Evolutionary conservation across 2,888 invertebrate genomes (phyloP), one percentile per base, ranked within the genome.

Genomic region (Exephanes ischioxanthus): DNA sequence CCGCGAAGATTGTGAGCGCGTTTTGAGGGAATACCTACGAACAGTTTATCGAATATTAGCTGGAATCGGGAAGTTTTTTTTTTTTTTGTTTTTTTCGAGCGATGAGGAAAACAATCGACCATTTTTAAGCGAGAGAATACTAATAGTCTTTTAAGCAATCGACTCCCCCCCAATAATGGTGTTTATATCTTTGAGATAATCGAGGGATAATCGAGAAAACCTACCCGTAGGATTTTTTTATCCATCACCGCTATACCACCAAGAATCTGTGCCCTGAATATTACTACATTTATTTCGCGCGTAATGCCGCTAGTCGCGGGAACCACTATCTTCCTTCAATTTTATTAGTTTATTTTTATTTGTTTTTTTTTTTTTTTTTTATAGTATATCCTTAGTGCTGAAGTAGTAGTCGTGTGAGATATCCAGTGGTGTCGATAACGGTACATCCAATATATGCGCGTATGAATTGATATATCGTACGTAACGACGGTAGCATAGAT

Each of bases 41-140:
- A 87, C 91, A 92, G 90, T 92, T 92, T 91, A 89, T 90, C 71
- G 71, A 72, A 87, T 89, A 90, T 88, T 78, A 71, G 71, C 22
- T 80, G 86, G 30, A 90, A 90, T 90, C 90, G 90, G 53, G 22
- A 55, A 71, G 55, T 67, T 77, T 73, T 53, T 66, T 61, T 61
- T 67, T 67, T 61, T 53, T 67, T n/a, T n/a, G n/a, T n/a, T 30
- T 73, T 68, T 61, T 68, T 63, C 16, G 73, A 26, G 61, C 3
- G 14, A 63, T 30, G 22, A 26, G 58, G 19, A 30, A 33, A 16
- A 33, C 16, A 63, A 87, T 87, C 86, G 86, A 89, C 84, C 85
- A 87, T 68, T 87, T 87, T 86, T 85, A 63, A 80, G 77, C 48
- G 48, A 87, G 70, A 55, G 77, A 66, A 71, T 48, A 85, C 79